phyloP scores from a whole-genome alignment of 2,113 vertebrate species.

The Passer montanus region DNA sequence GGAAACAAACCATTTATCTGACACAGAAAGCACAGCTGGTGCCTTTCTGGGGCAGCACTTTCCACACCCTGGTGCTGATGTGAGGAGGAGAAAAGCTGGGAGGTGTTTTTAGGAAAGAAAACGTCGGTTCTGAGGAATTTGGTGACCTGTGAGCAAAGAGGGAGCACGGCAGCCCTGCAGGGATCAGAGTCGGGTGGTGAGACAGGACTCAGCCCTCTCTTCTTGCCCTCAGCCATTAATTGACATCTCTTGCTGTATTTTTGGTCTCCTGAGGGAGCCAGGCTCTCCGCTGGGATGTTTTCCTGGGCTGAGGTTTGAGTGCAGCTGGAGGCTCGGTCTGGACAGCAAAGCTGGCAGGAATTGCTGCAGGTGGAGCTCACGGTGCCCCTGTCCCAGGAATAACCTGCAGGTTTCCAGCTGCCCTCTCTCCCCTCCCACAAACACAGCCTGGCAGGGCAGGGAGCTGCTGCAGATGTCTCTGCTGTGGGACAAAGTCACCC shows the following conservation, averaged over 20 bases:
- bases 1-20: background rate
- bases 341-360: background rate
- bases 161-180: background rate
- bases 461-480: background rate
- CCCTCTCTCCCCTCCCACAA: background rate
- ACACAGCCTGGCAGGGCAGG: background rate
- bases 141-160: background rate
- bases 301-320: background rate
- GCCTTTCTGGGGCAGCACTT: background rate
- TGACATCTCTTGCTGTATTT: background rate
- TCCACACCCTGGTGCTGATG: background rate
- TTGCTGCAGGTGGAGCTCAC: background rate
- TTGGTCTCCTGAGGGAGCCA: background rate
- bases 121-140: background rate
- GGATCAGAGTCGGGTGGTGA: background rate
- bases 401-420: background rate
- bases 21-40: background rate
- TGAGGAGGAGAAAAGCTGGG: background rate
- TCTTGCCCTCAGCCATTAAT: background rate
- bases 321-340: background rate
- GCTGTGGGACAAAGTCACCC: background rate
- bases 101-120: background rate
- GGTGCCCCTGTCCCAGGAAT: background rate
- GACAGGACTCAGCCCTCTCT: background rate
- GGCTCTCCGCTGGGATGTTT: fast-evolving